Evolutionary conservation across 2,797 vertebrate genomes (phyloP), one percentile per base, ranked within the genome.

Genomic region (Hyperoplus lanceolatus): DNA sequence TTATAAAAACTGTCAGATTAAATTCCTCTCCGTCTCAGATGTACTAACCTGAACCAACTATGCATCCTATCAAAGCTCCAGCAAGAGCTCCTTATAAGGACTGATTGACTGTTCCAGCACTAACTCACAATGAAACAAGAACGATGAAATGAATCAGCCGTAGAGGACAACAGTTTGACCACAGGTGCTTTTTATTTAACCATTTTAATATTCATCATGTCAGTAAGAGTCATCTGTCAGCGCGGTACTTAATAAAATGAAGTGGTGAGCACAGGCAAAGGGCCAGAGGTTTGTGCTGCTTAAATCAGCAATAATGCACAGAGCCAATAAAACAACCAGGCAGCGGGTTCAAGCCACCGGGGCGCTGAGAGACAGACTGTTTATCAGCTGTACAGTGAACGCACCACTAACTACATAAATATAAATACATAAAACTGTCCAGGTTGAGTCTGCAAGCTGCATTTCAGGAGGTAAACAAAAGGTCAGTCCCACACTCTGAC

Each of bases 261-360:
- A 70, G 77, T 53, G 63, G 45, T 63, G 77, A 42, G 61, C 18
- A 29, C 13, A 14, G 80, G 81, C 59, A 55, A 21, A 39, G 12
- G 16, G 60, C 79, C 87, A 73, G 51, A 82, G 74, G 77, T 74
- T 64, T 67, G 75, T 46, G 18, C 21, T 41, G 18, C 29, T 29
- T 29, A 45, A 38, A 64, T 64, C 66, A 69, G 71, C 0, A 8
- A 65, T 67, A 57, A 62, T 67, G 11, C 48, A 58, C 42, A 1
- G 51, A 16, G 70, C 65, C 82, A 81, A 61, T 81, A 60, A 80
- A 79, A 79, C 55, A 77, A 68, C 50, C 16, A 64, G 42, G 65
- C 54, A 46, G 46, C 51, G 66, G 80, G 81, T 78, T 79, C 48
- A 77, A 77, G 3, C 43, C 60, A 50, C 59, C 73, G 46, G 54